Evolutionary conservation across 2,113 vertebrate species (phyloP).

Genomic region (Passer domesticus): DNA sequence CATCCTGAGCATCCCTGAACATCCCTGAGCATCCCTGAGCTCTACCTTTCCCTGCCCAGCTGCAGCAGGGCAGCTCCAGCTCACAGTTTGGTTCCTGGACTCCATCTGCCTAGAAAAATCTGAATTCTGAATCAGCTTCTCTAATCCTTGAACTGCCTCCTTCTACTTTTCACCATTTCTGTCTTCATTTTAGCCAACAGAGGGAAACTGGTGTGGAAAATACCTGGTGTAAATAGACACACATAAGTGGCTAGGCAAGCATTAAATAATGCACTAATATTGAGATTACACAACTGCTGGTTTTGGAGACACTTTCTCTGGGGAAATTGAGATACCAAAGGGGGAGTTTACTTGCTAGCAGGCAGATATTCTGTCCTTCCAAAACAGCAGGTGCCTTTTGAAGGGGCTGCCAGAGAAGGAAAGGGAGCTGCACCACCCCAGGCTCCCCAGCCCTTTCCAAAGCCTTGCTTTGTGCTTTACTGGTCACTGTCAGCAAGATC

Average conservation of each 20-base stretch:
- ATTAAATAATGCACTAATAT: background rate
- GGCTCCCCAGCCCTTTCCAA: background rate
- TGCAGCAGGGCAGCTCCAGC: background rate
- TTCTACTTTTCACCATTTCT: background rate
- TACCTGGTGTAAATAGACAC: accelerated
- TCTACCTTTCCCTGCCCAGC: background rate
- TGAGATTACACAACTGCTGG: background rate
- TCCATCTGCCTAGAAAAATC: background rate
- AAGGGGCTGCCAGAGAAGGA: background rate
- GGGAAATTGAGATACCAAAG: background rate
- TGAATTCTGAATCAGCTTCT: background rate
- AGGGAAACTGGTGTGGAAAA: background rate
- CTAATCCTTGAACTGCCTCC: background rate
- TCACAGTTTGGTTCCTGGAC: background rate
- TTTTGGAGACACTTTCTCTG: background rate
- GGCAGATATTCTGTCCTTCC: background rate
- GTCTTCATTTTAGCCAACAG: background rate
- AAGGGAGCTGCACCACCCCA: background rate
- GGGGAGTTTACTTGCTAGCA: background rate
- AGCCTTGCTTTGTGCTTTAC: background rate
- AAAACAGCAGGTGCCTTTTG: background rate
- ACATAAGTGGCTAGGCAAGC: background rate
- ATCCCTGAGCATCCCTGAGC: background rate
- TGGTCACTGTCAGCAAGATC: background rate
- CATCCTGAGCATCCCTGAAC: too few species aligned